These are phyloP conservation scores for Callinectes sapidus DNA, from an alignment of 2,888 invertebrate species.

Conservation along the genomic window DNA sequence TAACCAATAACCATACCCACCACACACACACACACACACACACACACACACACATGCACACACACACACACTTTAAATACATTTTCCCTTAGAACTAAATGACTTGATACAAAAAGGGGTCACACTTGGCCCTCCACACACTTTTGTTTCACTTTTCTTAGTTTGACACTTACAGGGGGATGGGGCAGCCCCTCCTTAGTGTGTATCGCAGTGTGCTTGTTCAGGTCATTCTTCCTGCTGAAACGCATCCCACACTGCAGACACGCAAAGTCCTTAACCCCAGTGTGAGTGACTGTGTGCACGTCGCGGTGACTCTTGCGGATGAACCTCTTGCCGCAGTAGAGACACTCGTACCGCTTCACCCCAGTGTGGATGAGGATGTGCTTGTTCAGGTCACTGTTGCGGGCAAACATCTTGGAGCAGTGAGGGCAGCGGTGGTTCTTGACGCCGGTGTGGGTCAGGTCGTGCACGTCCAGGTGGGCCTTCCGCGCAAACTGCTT, in stretches of 20 bases:
- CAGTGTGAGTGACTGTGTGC: not conserved
- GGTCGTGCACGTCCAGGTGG: not conserved
- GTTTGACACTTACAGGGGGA: too few species aligned
- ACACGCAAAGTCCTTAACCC: not conserved
- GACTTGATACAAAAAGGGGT: too few species aligned
- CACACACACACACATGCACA: too few species aligned
- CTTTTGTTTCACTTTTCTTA: too few species aligned
- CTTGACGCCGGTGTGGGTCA: not conserved
- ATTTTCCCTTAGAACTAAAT: too few species aligned
- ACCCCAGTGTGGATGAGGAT: not conserved
- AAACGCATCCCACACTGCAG: not conserved
- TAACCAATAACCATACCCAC: too few species aligned
- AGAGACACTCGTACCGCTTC: not conserved
- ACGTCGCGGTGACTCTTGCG: not conserved
- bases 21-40: too few species aligned
- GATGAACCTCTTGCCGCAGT: not conserved
- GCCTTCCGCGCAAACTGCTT: not conserved
- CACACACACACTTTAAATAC: too few species aligned
- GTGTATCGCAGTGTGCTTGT: not conserved
- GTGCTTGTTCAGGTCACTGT: conserved; percentile 12
- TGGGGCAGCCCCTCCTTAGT: too few species aligned
- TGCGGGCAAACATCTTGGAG: not conserved
- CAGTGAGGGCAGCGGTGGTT: not conserved
- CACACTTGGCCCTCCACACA: too few species aligned
- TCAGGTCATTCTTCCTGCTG: not conserved